Evolutionary conservation across 1,140 invertebrate genomes (phyloP), one percentile per base, ranked within the genome.

Genomic region (Sesamia nonagrioides): DNA sequence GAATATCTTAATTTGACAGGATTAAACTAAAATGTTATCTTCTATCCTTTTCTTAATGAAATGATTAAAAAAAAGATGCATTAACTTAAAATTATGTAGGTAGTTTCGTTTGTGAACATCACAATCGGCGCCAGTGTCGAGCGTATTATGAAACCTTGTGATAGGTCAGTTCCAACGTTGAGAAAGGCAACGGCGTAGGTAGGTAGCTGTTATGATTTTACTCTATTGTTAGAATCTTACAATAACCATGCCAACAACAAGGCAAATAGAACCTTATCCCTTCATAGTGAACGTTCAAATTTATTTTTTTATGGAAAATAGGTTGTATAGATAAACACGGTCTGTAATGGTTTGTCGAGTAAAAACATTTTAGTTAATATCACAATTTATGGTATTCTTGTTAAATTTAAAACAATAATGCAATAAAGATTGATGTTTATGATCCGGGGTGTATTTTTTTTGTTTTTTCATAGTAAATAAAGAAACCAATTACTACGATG

Each of bases 81-180:
- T n/a, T n/a, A n/a, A n/a, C n/a, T n/a, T n/a, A n/a, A n/a, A n/a
- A n/a, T n/a, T n/a, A n/a, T n/a, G n/a, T n/a, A n/a, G n/a, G n/a
- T n/a, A n/a, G n/a, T n/a, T n/a, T n/a, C n/a, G n/a, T n/a, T n/a
- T n/a, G n/a, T n/a, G n/a, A n/a, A n/a, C n/a, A n/a, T n/a, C n/a
- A n/a, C n/a, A n/a, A n/a, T n/a, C n/a, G n/a, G n/a, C n/a, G n/a
- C n/a, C n/a, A n/a, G n/a, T 42, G n/a, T 42, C 13, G 48, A 48
- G 42, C 13, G 27, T 27, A 63, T 50, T 61, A 75, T 63, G 58
- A 75, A 75, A 75, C 54, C 18, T 75, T 75, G 58, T 8, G 40
- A 45, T 75, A 75, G 73, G 73, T 75, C 73, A 75, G 73, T 75
- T 61, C n/a, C 35, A 40, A 9, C 42, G 42, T 50, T 48, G 66